Evolutionary conservation across 2,797 vertebrate species (phyloP).

Genomic region (Buphagus erythrorhynchus): DNA sequence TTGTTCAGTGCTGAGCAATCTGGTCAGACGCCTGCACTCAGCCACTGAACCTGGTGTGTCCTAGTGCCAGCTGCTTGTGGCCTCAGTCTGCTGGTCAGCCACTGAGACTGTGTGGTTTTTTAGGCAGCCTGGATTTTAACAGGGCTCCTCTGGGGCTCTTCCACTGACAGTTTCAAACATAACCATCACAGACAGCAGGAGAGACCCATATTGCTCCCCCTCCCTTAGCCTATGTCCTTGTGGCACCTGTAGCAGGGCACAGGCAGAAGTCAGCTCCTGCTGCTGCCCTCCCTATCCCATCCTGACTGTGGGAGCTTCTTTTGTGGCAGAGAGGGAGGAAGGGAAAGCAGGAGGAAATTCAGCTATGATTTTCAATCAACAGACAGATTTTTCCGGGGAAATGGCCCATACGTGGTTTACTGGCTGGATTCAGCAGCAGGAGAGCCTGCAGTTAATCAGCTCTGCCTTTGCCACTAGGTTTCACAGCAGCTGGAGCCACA

Average conservation of each 20-base stretch:
- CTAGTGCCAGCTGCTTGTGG: neutral
- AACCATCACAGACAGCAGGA: neutral
- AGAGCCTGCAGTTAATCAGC: neutral
- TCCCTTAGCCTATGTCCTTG: neutral
- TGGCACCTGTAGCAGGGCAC: neutral
- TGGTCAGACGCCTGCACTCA: neutral
- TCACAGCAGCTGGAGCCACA: conserved; percentile 22
- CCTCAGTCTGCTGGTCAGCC: neutral
- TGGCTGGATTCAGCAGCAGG: neutral
- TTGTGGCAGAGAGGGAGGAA: neutral
- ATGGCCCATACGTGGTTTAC: neutral
- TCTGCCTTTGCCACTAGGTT: neutral
- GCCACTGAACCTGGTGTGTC: neutral
- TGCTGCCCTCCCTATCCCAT: neutral
- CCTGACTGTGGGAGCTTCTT: neutral
- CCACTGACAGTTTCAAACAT: neutral
- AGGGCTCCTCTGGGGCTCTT: neutral
- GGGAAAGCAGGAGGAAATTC: neutral
- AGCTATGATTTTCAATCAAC: neutral
- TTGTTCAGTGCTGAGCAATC: neutral
- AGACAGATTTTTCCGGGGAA: neutral
- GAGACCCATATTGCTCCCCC: neutral
- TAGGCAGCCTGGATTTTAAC: neutral
- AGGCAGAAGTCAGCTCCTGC: neutral
- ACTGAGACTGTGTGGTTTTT: neutral